Percentiles rank a stretch among this genome's conserved stretches.
These are phyloP conservation scores for Caenorhabditis inopinata DNA, from an alignment of 1,140 invertebrate genomes.

Conservation along the genomic window DNA sequence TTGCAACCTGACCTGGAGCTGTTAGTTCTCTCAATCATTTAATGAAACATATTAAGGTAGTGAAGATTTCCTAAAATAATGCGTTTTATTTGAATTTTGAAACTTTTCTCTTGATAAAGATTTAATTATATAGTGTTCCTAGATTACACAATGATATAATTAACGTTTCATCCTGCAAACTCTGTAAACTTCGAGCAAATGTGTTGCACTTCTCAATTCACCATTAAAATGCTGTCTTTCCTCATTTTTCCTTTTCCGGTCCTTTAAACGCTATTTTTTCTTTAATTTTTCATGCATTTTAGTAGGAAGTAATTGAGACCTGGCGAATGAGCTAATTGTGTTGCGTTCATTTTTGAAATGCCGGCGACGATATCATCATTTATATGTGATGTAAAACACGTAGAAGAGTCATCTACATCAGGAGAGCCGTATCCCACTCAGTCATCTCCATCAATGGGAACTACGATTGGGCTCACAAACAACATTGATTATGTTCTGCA, in stretches of 20 bases:
- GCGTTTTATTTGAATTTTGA: no score
- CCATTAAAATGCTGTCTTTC: background rate
- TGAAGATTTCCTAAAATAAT: no score
- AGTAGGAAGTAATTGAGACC: conserved; percentile 10
- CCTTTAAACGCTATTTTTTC: background rate
- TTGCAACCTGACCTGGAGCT: no score
- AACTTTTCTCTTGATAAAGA: no score
- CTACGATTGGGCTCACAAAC: background rate
- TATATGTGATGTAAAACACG: background rate
- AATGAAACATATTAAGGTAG: no score
- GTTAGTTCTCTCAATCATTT: no score
- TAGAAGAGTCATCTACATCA: background rate
- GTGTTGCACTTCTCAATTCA: no score
- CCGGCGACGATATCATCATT: background rate
- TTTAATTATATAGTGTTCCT: no score
- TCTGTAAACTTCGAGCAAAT: no score
- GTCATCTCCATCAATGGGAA: background rate
- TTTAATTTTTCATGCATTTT: background rate
- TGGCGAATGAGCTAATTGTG: background rate
- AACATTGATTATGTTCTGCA: background rate
- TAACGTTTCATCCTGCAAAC: no score
- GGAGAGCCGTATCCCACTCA: background rate
- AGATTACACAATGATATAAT: no score
- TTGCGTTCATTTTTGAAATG: background rate
- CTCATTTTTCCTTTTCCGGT: background rate